These are phyloP conservation scores for Drosophila paramelanica DNA, from an alignment of 2,888 invertebrate genomes.

Conservation along the genomic window DNA sequence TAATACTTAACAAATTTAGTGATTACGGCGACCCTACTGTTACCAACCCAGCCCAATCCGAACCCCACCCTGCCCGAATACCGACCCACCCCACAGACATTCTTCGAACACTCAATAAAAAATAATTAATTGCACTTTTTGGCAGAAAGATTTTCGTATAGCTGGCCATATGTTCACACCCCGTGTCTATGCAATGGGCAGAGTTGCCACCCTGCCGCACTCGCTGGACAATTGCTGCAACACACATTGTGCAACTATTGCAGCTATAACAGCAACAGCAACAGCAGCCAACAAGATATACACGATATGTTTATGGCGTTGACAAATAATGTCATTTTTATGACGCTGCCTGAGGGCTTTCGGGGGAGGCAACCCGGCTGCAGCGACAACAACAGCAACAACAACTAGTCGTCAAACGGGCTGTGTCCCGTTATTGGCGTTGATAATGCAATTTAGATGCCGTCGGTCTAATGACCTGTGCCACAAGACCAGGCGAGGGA, in stretches of 20 bases:
- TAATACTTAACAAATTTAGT: conserved; percentile 74
- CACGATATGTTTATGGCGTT: conserved; percentile 66
- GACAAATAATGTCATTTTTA: conserved; percentile 78
- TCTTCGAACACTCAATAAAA: conserved; percentile 68
- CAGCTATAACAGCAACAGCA: not conserved
- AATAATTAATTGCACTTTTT: conserved; percentile 77
- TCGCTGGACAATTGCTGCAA: not conserved
- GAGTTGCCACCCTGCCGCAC: conserved; percentile 38
- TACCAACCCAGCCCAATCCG: no score
- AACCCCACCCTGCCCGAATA: conserved; percentile 15
- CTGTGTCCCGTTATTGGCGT: conserved; percentile 72
- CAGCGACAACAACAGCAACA: conserved; percentile 10
- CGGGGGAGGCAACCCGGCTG: conserved; percentile 29
- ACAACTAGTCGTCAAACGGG: conserved; percentile 10
- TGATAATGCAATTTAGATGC: conserved; percentile 79
- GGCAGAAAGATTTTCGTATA: conserved; percentile 51
- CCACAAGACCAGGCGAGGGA: conserved; percentile 21
- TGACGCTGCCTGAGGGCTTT: conserved; percentile 32
- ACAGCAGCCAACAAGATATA: conserved; percentile 13
- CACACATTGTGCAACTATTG: conserved; percentile 8
- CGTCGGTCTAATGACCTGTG: conserved; percentile 74
- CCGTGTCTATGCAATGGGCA: conserved; percentile 19
- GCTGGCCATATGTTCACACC: conserved; percentile 62
- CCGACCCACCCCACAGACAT: conserved; percentile 12
- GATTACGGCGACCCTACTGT: conserved; percentile 58